Conservation (phyloP, 2,888 invertebrate genomes). For the Dasysyrphus tricinctus region DNA sequence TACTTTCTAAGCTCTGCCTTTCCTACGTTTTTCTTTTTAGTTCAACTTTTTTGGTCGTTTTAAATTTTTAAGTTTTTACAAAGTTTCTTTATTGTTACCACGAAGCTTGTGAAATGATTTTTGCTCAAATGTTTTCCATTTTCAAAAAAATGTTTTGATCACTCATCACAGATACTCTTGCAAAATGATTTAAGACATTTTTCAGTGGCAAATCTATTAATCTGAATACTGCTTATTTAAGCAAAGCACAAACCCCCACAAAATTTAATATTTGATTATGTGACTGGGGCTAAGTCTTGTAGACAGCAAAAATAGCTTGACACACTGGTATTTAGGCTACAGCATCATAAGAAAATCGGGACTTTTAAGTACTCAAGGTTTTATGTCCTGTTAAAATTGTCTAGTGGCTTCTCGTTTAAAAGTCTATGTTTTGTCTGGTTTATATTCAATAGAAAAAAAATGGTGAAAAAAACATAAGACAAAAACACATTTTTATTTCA, state of each 20-base stretch:
- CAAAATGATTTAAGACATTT: constrained; percentile 8
- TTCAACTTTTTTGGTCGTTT: no score
- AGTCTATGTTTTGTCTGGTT: no score
- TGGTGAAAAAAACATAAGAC: neutral
- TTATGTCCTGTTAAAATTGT: neutral
- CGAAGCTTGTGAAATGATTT: neutral
- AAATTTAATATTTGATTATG: neutral
- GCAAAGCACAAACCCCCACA: neutral
- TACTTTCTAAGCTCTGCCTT: no score
- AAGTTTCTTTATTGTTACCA: neutral
- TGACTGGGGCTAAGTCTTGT: neutral
- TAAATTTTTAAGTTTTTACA: no score
- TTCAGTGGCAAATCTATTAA: constrained; percentile 4
- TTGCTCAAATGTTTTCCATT: neutral
- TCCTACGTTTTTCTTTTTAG: no score
- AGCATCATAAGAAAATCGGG: rapidly evolving
- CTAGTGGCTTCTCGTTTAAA: neutral
- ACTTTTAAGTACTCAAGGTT: neutral
- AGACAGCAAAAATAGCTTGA: neutral
- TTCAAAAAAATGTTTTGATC: neutral
- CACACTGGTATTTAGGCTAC: neutral
- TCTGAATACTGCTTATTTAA: constrained; percentile 4
- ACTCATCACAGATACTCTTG: neutral
- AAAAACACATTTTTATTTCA: neutral
- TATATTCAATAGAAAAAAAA: no score